phyloP scores from a whole-genome alignment of 2,797 vertebrate species.

The Rhynchonycteris naso region DNA sequence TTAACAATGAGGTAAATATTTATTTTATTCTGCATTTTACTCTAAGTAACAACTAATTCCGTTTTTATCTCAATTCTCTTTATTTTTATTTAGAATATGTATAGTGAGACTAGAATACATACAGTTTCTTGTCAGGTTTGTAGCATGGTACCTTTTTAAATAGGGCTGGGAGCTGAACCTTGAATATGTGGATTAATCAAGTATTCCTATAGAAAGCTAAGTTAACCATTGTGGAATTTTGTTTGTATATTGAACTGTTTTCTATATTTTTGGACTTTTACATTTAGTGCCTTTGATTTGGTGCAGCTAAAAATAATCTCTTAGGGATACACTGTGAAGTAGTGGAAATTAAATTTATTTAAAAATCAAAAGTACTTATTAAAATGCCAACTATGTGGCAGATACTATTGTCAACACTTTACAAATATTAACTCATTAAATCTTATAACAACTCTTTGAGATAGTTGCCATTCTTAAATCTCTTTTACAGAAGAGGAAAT shows the following conservation, averaged over 20 bases:
- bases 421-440: not conserved
- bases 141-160: not conserved
- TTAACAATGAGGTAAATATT: not conserved
- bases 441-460: not conserved
- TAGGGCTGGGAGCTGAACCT: not conserved
- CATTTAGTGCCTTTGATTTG: conserved; percentile 19
- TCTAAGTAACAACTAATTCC: not conserved
- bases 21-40: conserved; percentile 4
- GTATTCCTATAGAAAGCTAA: not conserved
- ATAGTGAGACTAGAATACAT: not conserved
- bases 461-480: not conserved
- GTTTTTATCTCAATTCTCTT: not conserved
- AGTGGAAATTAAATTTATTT: not conserved
- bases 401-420: not conserved
- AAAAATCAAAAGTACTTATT: not conserved
- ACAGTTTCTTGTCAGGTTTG: not conserved
- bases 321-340: not conserved
- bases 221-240: not conserved
- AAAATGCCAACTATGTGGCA: not conserved
- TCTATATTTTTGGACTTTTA: not conserved
- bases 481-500: not conserved
- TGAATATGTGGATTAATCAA: not conserved
- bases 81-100: not conserved
- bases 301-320: not conserved
- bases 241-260: not conserved